Evolutionary conservation across 2,113 vertebrate species (phyloP), one percentile per base, ranked within the genome.

Genomic region (Malurus cyaneus): DNA sequence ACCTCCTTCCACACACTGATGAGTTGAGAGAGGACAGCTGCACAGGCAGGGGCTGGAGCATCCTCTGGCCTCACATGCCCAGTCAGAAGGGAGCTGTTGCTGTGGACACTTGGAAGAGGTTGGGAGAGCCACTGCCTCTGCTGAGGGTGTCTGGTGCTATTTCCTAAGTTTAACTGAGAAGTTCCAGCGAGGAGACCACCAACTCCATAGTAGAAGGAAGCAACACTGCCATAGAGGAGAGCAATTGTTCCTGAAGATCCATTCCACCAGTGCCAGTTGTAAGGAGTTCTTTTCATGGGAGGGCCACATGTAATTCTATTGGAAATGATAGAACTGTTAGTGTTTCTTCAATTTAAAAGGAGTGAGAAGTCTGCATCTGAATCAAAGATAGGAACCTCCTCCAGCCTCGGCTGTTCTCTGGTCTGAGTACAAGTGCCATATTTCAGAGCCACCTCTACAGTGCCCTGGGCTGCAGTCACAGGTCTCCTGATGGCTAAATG

Each of bases 1-100:
- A 34, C 12, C 44, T 86, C 52, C 61, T 53, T 52, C 42, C 21
- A 26, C 0, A 0, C 0, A 0, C 19, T 0, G 0, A 19, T 9
- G n/a, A n/a, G 25, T 57, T 80, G 67, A 0, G 2, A 59, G 60
- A 0, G 2, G 66, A 14, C 16, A 44, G 50, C 47, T 72, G 26
- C 3, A 2, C 50, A 12, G 31, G n/a, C 46, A n/a, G 64, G 67
- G 53, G 44, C 14, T 0, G 0, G 9, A 29, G 44, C 59, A 76
- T 34, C 66, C 34, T 21, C 46, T 26, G 42, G 12, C 32, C 34
- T 62, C 29, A 11, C 19, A 3, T 3, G 8, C 11, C 20, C 20
- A n/a, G 12, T 17, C 28, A 31, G 66, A 41, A 2, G 18, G 4
- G 17, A 21, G 18, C 44, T 28, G 28, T 0, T 66, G 32, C 81